Evolutionary conservation across 1,140 invertebrate genomes (phyloP).

Genomic region (Phortica variegata): DNA sequence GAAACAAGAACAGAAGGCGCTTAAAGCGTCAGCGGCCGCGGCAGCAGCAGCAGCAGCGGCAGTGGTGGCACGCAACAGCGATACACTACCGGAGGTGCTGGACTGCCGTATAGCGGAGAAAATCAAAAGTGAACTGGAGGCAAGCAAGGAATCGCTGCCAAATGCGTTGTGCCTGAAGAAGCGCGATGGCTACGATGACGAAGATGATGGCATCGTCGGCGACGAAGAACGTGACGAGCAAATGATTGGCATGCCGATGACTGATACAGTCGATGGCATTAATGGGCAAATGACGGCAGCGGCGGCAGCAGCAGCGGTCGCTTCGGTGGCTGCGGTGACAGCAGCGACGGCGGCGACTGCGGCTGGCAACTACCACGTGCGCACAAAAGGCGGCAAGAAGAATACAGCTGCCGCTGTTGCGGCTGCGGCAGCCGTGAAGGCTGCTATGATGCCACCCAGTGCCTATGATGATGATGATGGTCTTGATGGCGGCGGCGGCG

Average conservation of each 20-base stretch:
- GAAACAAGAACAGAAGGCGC: slow-evolving; percentile 39
- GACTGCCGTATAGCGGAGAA: slow-evolving; percentile 56
- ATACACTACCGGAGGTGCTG: slow-evolving; percentile 45
- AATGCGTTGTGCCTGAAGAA: slow-evolving; percentile 50
- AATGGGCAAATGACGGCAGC: no score
- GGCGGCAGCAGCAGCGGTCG: neutral
- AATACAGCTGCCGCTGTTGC: slow-evolving; percentile 25
- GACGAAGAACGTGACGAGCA: no score
- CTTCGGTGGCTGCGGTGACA: slow-evolving; percentile 30
- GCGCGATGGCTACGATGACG: slow-evolving; percentile 20
- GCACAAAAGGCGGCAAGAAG: slow-evolving; percentile 33
- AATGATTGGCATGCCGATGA: neutral
- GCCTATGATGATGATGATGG: slow-evolving; percentile 46
- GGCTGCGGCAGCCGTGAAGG: slow-evolving; percentile 17
- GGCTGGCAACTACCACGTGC: slow-evolving; percentile 34
- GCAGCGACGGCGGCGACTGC: slow-evolving; percentile 21
- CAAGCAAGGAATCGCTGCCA: slow-evolving; percentile 35
- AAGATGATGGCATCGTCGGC: no score
- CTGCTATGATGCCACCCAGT: slow-evolving; percentile 36
- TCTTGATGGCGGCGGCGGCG: slow-evolving; percentile 16
- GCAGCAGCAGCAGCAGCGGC: slow-evolving; percentile 28
- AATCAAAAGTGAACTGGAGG: slow-evolving; percentile 56
- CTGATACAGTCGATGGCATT: slow-evolving; percentile 9
- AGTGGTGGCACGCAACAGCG: slow-evolving; percentile 16
- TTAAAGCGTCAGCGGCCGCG: slow-evolving; percentile 28